These are phyloP conservation scores for Ceratotherium simum DNA, from an alignment of 2,113 vertebrate species.

Conservation along the genomic window DNA sequence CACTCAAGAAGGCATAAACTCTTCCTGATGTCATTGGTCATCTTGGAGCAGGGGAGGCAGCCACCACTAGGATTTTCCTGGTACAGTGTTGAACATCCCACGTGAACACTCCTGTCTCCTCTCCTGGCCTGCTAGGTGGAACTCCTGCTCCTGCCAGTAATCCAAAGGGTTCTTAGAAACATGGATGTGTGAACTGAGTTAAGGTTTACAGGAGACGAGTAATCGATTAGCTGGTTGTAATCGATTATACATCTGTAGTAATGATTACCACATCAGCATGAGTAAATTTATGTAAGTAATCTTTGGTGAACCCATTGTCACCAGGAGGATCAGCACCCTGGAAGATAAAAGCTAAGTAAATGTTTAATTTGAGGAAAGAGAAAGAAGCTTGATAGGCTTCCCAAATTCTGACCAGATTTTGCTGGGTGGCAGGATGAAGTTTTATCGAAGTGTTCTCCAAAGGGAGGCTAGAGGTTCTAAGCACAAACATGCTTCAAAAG, in stretches of 20 bases:
- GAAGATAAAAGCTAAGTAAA: not conserved
- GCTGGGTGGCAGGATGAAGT: not conserved
- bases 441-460: not conserved
- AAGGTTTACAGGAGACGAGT: not conserved
- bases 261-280: not conserved
- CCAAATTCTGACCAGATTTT: not conserved
- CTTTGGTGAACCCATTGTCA: constrained; percentile 8
- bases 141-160: not conserved
- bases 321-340: not conserved
- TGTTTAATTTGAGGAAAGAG: constrained; percentile 2
- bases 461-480: not conserved
- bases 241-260: no score
- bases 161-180: not conserved
- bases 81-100: not conserved
- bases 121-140: not conserved
- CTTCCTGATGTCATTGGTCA: not conserved
- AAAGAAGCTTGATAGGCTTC: not conserved
- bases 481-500: not conserved
- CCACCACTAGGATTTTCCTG: not conserved
- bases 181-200: not conserved
- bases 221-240: not conserved
- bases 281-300: constrained; percentile 1
- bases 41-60: not conserved
- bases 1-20: not conserved
- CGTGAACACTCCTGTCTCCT: not conserved